Conservation (phyloP, 2,113 vertebrate species). For the Pterocles burchelli region DNA sequence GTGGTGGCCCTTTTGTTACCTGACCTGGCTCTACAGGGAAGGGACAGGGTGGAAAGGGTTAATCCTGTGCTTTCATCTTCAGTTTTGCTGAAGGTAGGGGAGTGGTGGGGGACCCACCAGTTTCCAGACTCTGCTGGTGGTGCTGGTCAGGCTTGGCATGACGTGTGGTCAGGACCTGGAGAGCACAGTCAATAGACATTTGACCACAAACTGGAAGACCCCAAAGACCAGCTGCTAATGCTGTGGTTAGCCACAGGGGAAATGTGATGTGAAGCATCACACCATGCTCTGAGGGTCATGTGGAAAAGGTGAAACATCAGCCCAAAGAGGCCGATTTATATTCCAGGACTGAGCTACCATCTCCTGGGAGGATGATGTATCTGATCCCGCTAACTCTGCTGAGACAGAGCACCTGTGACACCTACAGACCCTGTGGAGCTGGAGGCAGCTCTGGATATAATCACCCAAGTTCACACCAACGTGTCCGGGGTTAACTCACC, state of each 20-base stretch:
- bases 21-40: background rate
- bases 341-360: background rate
- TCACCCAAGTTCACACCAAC: background rate
- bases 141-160: background rate
- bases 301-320: background rate
- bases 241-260: background rate
- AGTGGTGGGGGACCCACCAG: background rate
- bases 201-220: background rate
- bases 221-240: background rate
- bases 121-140: background rate
- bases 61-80: background rate
- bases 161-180: background rate
- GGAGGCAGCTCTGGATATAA: background rate
- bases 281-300: background rate
- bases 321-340: background rate
- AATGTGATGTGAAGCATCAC: background rate
- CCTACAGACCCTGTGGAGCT: background rate
- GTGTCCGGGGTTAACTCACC: background rate
- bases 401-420: conserved; percentile 30
- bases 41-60: background rate
- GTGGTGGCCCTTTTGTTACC: background rate
- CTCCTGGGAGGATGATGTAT: background rate
- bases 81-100: background rate
- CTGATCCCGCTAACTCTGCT: background rate
- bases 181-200: too few relatives aligned